Conservation (phyloP, 2,888 invertebrate species). For the Patella ulyssiponensis region DNA sequence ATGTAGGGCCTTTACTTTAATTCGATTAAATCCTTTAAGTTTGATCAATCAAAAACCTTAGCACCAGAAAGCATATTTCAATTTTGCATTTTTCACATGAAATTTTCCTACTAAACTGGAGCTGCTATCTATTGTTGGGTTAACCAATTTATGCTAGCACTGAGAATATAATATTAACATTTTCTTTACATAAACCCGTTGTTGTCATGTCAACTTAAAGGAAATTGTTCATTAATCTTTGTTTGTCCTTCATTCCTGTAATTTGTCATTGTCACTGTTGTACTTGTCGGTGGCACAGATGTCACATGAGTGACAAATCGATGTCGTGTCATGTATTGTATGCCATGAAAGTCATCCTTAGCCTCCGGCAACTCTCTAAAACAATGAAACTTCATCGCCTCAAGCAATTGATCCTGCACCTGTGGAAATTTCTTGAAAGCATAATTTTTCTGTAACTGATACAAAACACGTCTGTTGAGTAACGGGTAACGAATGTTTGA, state of each 20-base stretch:
- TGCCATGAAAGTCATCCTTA: conserved; percentile 57
- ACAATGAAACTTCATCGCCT: conserved; percentile 62
- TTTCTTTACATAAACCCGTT: too few relatives aligned
- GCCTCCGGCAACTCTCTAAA: conserved; percentile 65
- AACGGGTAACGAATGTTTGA: conserved; percentile 64
- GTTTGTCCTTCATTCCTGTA: neutral
- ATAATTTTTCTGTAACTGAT: conserved; percentile 63
- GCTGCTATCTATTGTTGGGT: too few relatives aligned
- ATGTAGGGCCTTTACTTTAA: too few relatives aligned
- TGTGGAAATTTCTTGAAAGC: conserved; percentile 65
- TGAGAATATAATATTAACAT: too few relatives aligned
- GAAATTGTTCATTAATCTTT: neutral
- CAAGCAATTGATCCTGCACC: conserved; percentile 58
- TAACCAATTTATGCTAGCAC: too few relatives aligned
- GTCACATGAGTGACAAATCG: conserved; percentile 15
- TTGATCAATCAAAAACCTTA: too few relatives aligned
- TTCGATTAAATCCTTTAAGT: too few relatives aligned
- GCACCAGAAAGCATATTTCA: too few relatives aligned
- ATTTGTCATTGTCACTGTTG: conserved; percentile 17
- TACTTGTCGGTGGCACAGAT: conserved; percentile 17
- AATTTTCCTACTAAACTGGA: too few relatives aligned
- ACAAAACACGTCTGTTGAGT: conserved; percentile 59
- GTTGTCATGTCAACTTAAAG: neutral
- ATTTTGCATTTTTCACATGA: too few relatives aligned
- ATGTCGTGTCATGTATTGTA: conserved; percentile 48